Conservation (phyloP, 2,113 vertebrate species). For the Corythornis vintsioides region DNA sequence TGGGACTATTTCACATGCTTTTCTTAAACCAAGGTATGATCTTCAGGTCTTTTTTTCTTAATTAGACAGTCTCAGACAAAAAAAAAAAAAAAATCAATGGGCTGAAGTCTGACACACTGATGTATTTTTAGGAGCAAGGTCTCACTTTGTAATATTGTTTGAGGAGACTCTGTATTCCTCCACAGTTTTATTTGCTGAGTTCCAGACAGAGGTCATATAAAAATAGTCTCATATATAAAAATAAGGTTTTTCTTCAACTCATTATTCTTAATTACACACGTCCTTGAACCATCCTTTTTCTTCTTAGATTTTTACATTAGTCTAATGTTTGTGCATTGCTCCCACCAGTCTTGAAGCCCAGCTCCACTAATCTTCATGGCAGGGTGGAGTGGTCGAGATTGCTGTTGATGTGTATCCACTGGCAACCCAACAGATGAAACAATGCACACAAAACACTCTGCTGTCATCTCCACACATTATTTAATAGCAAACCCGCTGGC, state of each 20-base stretch:
- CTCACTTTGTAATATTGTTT: not conserved
- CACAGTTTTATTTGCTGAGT: not conserved
- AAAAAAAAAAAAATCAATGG: constrained; percentile 30
- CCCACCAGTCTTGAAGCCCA: not conserved
- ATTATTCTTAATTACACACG: not conserved
- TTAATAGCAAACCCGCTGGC: not conserved
- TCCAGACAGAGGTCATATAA: constrained; percentile 3
- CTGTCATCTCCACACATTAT: not conserved
- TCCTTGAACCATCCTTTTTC: not conserved
- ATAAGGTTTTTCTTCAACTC: not conserved
- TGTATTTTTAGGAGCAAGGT: constrained; percentile 27
- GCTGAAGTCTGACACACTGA: constrained; percentile 15
- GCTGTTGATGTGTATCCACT: not conserved
- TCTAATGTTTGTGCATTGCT: not conserved
- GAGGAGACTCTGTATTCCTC: not conserved
- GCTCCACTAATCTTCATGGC: constrained; percentile 6
- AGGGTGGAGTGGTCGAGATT: constrained; percentile 4
- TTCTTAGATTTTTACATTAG: not conserved
- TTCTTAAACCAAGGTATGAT: not conserved
- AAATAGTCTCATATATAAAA: constrained; percentile 4
- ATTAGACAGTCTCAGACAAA: constrained; percentile 39
- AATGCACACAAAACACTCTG: not conserved
- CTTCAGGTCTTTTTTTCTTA: not conserved
- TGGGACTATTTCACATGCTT: not conserved
- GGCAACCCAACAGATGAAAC: constrained; percentile 39